Evolutionary conservation across 1,140 invertebrate genomes (phyloP).

Genomic region (Pentalonia nigronervosa): DNA sequence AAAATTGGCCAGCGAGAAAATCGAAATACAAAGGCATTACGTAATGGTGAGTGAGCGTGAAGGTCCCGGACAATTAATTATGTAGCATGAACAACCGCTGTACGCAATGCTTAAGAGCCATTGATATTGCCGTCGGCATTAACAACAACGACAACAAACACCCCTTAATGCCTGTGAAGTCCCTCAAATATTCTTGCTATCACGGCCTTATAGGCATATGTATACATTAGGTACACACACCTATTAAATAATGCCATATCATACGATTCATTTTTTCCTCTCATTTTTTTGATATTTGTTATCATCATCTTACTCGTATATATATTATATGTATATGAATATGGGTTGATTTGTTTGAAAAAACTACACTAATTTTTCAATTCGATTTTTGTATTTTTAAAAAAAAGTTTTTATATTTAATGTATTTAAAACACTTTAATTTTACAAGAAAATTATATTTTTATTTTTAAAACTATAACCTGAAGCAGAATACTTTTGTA

Average conservation of each 20-base stretch:
- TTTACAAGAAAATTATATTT: neutral
- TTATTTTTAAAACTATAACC: neutral
- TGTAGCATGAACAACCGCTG: conserved; percentile 55
- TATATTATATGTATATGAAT: neutral
- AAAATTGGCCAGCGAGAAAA: conserved; percentile 92
- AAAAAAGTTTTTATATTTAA: neutral
- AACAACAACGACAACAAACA: conserved; percentile 24
- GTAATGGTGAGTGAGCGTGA: conserved; percentile 82
- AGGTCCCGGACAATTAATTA: conserved; percentile 58
- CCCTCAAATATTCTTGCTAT: conserved; percentile 1
- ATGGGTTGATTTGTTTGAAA: neutral
- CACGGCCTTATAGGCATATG: neutral
- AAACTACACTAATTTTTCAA: neutral
- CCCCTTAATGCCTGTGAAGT: conserved; percentile 35
- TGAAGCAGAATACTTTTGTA: neutral
- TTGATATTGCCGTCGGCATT: conserved; percentile 39
- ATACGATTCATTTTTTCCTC: neutral
- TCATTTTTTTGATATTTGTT: neutral
- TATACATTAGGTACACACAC: neutral
- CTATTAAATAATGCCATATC: neutral
- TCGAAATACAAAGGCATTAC: conserved; percentile 96
- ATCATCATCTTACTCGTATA: neutral
- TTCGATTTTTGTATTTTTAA: no score
- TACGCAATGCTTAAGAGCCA: conserved; percentile 56
- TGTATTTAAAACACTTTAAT: neutral